Base-by-base conservation (phyloP, 2,113 vertebrate species). In the Eulemur rufifrons region DNA sequence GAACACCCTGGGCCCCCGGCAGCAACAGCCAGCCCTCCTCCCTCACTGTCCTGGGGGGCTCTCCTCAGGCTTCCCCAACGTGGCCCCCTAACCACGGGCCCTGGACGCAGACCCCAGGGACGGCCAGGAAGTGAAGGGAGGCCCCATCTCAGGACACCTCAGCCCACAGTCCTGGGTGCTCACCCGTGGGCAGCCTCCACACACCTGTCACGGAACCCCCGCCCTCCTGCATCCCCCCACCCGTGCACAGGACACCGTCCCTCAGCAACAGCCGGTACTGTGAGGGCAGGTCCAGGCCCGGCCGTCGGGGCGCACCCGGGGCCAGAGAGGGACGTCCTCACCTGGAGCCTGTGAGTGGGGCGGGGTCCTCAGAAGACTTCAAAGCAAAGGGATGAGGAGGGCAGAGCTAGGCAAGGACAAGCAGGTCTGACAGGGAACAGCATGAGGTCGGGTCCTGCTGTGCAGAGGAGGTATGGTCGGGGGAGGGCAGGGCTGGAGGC, bases 361-460 rank as follows among this genome's bases (percentile, higher is more conserved):
- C 1, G 0, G 54, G 42, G 29, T 1, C 13, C 68, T 56, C 3
- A 39, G 10, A 23, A 68, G 83, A 59, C 18, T 4, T 3, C 8
- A 14, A 84, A 20, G 47, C 12, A 8, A 13, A 59, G 50, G 52
- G 18, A 0, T 34, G 5, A 32, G 45, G 52, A 52, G 20, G 6
- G 27, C 18, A 3, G 5, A 1, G 47, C 18, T 0, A 39, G 82
- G 39, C 54, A 6, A 23, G 25, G 87, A 76, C 84, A 61, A 34
- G 34, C 47, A 63, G 80, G 34, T 2, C 8, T 17, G 12, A 32
- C 59, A 3, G 80, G 14, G 37, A 8, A 37, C 71, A 5, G 56
- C 32, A 0, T 0, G 47, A 21, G 1, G 7, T 5, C 25, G 4
- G 8, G 15, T 0, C 39, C 56, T 6, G 10, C 63, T 18, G 18